These are phyloP conservation scores for Leucania comma DNA, from an alignment of 2,888 invertebrate genomes.

Conservation along the genomic window DNA sequence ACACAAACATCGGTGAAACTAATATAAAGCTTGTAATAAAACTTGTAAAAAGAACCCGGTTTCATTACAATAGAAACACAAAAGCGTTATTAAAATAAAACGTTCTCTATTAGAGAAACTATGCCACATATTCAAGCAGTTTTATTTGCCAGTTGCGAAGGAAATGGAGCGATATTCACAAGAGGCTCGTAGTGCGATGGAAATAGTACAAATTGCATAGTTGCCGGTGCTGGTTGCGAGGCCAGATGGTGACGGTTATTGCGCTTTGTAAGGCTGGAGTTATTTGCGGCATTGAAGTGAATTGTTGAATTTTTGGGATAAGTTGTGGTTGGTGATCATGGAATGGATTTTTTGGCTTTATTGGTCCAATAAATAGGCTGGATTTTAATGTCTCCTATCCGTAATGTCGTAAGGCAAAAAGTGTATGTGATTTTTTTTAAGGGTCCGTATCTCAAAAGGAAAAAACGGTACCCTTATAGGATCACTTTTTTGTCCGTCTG, in stretches of 20 bases:
- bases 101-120: conserved; percentile 8
- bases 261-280: conserved; percentile 9
- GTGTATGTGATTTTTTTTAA: no score
- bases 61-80: background rate
- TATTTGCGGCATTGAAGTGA: conserved; percentile 11
- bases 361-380: background rate
- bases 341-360: background rate
- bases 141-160: conserved; percentile 28
- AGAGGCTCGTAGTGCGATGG: conserved; percentile 9
- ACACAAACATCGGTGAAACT: no score
- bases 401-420: no score
- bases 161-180: conserved; percentile 41
- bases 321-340: background rate
- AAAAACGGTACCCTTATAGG: no score
- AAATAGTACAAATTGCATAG: conserved; percentile 54
- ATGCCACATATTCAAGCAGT: conserved; percentile 29
- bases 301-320: background rate
- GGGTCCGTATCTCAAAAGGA: no score
- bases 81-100: background rate
- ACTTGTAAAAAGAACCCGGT: no score
- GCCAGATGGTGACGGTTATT: conserved; percentile 33
- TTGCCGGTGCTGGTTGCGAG: background rate
- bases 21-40: no score
- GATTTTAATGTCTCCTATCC: no score
- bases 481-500: no score